phyloP scores from a whole-genome alignment of 2,888 invertebrate species.

The Axea sp. region DNA sequence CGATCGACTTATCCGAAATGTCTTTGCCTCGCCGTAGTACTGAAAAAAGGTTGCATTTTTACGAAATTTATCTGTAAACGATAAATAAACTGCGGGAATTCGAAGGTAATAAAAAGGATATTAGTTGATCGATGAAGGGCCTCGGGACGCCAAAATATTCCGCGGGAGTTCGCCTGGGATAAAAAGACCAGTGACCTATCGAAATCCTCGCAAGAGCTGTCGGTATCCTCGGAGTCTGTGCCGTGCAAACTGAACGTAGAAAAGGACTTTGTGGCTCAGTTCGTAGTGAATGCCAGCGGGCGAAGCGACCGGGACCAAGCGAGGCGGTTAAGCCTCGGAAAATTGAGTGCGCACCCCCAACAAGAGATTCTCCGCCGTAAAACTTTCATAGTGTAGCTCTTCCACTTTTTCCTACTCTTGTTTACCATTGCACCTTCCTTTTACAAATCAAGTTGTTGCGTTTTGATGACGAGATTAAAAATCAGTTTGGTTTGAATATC shows the following conservation, averaged over 20 bases:
- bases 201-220: conserved; percentile 44
- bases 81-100: conserved; percentile 40
- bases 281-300: conserved; percentile 41
- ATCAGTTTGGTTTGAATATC: conserved; percentile 7
- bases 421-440: conserved; percentile 49
- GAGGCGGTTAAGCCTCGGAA: conserved; percentile 76
- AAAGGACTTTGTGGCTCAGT: conserved; percentile 66
- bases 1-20: conserved; percentile 5
- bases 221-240: conserved; percentile 25
- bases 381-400: conserved; percentile 31
- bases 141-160: conserved; percentile 42
- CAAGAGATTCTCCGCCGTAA: conserved; percentile 58
- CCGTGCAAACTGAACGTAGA: conserved; percentile 60
- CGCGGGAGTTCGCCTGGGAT: conserved; percentile 36
- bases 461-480: conserved; percentile 29
- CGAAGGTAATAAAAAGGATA: conserved; percentile 51
- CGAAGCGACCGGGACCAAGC: no score
- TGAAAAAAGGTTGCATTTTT: conserved; percentile 17
- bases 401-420: conserved; percentile 30
- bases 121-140: conserved; percentile 46
- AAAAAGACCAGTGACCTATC: conserved; percentile 46
- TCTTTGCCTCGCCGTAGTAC: background rate
- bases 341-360: conserved; percentile 74
- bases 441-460: conserved; percentile 36
- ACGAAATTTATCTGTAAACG: conserved; percentile 43